Evolutionary conservation across 2,888 invertebrate genomes (phyloP).

Genomic region (Strigamia transsilvanica): DNA sequence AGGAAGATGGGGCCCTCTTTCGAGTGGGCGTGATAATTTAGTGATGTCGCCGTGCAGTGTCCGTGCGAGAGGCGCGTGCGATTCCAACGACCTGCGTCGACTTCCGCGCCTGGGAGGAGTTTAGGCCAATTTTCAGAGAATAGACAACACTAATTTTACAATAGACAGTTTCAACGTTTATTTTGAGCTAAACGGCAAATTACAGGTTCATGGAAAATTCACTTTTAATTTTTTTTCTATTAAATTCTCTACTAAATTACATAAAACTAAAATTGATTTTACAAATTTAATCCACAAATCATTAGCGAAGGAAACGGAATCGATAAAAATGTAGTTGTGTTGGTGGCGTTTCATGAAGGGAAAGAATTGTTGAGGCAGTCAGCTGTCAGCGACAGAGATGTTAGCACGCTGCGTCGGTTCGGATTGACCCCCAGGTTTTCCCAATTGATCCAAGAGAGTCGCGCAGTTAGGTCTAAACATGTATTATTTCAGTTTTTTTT

Average conservation of each 20-base stretch:
- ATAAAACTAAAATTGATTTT: not conserved
- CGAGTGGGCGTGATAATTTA: constrained; percentile 30
- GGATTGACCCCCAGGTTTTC: constrained; percentile 95
- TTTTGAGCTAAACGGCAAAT: not conserved
- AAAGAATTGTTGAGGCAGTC: constrained; percentile 65
- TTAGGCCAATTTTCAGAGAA: constrained; percentile 6
- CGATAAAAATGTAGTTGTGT: not conserved
- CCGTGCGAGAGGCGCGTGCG: constrained; percentile 11
- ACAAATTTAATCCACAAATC: not conserved
- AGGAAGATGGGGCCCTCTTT: constrained; percentile 20
- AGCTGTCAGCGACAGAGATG: constrained; percentile 80
- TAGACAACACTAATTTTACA: not conserved
- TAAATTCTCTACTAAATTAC: not conserved
- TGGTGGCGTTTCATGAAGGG: constrained; percentile 39
- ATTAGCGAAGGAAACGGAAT: not conserved
- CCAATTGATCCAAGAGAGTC: constrained; percentile 99
- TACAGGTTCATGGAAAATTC: not conserved
- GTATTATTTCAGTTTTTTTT: not conserved
- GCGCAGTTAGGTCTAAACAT: constrained; percentile 87
- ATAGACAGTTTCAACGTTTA: constrained; percentile 20
- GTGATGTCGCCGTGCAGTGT: constrained; percentile 7
- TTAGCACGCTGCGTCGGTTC: constrained; percentile 81
- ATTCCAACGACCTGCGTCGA: constrained; percentile 7
- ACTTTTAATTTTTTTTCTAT: not conserved
- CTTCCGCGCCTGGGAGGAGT: constrained; percentile 6